Evolutionary conservation across 2,888 invertebrate genomes (phyloP).

Genomic region (Epinotia ramella): DNA sequence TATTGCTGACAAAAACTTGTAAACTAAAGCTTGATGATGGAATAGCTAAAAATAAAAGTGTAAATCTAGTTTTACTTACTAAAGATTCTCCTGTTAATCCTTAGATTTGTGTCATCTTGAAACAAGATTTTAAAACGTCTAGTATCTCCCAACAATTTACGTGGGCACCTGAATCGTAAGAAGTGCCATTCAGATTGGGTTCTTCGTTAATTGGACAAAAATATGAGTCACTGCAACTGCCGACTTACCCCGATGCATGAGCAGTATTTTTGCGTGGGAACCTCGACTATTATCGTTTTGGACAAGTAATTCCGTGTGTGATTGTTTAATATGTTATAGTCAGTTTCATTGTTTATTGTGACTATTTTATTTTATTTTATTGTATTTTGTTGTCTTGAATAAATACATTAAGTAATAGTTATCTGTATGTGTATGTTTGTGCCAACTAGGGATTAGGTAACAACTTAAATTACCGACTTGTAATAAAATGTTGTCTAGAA

Average conservation of each 20-base stretch:
- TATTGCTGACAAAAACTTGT: no score
- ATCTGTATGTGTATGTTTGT: no score
- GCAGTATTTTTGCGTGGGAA: not conserved
- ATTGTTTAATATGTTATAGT: no score
- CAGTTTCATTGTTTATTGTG: no score
- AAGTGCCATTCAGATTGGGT: not conserved
- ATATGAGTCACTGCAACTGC: slow-evolving; percentile 32
- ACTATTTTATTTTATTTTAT: no score
- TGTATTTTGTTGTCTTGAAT: no score
- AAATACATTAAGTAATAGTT: no score
- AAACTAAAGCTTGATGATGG: no score
- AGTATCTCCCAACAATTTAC: slow-evolving; percentile 28
- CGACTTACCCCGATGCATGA: slow-evolving; percentile 22
- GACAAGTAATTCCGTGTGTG: not conserved
- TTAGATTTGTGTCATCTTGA: slow-evolving; percentile 29
- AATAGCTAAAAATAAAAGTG: not conserved
- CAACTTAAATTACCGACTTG: no score
- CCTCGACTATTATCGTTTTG: not conserved
- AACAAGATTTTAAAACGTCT: slow-evolving; percentile 32
- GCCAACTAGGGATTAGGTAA: no score
- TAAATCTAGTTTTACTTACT: not conserved
- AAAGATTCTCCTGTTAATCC: slow-evolving; percentile 17
- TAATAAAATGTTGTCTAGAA: no score
- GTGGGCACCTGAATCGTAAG: not conserved
- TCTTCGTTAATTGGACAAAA: slow-evolving; percentile 6